Evolutionary conservation across 2,113 vertebrate species (phyloP), one percentile per base, ranked within the genome.

Genomic region (Nothocercus nigrocapillus): DNA sequence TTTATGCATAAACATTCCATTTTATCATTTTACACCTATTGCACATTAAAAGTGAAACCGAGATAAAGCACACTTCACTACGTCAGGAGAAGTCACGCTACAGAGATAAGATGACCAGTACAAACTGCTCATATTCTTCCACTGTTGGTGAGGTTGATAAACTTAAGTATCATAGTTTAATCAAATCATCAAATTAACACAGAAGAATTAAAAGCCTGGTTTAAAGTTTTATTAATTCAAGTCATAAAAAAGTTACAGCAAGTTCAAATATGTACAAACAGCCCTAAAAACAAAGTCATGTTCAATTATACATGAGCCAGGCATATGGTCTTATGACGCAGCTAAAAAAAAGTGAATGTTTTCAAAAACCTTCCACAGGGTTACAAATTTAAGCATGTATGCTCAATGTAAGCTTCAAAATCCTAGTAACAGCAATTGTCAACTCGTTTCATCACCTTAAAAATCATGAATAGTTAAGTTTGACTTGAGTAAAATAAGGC

Each of bases 171-270:
- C 0, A 1, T 18, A 82, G 53, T 3, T 73, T 36, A 11, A 54
- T 15, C 14, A 64, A 44, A 53, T 62, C 34, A 61, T n/a, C 3
- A 75, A 25, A 74, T 89, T 28, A 80, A 58, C 38, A 49, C 53
- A 14, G 34, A 85, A 93, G 10, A 93, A 82, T 19, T 30, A 81
- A 32, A 91, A 93, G 36, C 73, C 92, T 22, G 25, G 92, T 96
- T 97, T 83, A 76, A 93, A 86, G 69, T 93, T 97, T 97, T 97
- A 97, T 97, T 97, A 96, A 91, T 91, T 96, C 89, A 97, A 84
- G 81, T 91, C 27, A 93, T 97, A 96, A 96, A 97, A 97, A 97
- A 95, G 79, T 89, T 95, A 82, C 88, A 97, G 93, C 36, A 94
- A 91, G 81, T 95, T 86, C 81, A 96, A 90, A 82, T 95, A 97